phyloP scores from a whole-genome alignment of 2,113 vertebrate genomes.

The Arvicanthis niloticus region DNA sequence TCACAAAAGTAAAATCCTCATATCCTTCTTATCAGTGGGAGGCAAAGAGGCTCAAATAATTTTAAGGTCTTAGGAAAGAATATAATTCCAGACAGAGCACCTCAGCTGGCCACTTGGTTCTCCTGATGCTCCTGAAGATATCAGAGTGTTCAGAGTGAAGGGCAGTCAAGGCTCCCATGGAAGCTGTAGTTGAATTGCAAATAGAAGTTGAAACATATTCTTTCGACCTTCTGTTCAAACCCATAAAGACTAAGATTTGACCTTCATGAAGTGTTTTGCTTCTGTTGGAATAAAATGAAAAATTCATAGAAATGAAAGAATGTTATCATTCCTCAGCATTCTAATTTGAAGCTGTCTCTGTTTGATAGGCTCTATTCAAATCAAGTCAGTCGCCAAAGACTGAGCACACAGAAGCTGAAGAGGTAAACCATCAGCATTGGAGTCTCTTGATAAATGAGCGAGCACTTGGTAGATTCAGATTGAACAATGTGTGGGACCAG shows the following conservation, averaged over 20 bases:
- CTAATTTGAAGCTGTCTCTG: conserved; percentile 28
- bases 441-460: conserved; percentile 11
- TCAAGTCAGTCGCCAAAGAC: conserved; percentile 45
- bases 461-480: conserved; percentile 43
- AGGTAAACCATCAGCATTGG: conserved; percentile 13
- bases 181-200: conserved; percentile 76
- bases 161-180: conserved; percentile 5
- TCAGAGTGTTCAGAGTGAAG: conserved; percentile 47
- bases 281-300: conserved; percentile 72
- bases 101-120: background rate
- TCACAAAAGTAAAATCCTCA: conserved; percentile 14
- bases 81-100: background rate
- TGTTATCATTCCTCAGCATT: conserved; percentile 57
- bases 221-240: conserved; percentile 76
- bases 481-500: conserved; percentile 17
- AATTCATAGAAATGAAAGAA: conserved; percentile 71
- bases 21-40: background rate
- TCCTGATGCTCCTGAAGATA: conserved; percentile 66
- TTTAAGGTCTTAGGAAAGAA: conserved; percentile 38
- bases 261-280: conserved; percentile 59
- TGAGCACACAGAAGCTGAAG: conserved; percentile 25
- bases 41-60: background rate
- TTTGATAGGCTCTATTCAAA: conserved; percentile 59
- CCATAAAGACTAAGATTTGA: conserved; percentile 76
- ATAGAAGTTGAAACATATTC: conserved; percentile 71